These are phyloP conservation scores for Chlorops oryzae DNA, from an alignment of 1,140 invertebrate genomes.

Conservation along the genomic window DNA sequence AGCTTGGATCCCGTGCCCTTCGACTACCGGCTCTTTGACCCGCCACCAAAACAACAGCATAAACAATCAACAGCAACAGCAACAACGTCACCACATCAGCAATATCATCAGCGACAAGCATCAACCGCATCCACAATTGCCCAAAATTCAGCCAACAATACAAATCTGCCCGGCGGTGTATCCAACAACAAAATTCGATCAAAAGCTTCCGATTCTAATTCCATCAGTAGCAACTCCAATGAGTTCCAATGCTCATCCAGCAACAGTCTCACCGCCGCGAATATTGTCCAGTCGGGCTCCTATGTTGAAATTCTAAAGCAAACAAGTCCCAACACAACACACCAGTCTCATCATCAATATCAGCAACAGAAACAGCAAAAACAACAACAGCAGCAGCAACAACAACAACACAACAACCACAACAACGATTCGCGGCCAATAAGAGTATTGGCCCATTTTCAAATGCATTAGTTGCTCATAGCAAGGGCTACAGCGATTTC, in stretches of 20 bases:
- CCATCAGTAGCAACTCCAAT: conserved; percentile 24
- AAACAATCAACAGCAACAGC: conserved; percentile 22
- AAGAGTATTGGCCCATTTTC: too few species aligned
- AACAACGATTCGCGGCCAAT: conserved; percentile 1
- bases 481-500: conserved; percentile 30
- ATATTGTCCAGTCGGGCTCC: conserved; percentile 28
- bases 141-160: conserved; percentile 31
- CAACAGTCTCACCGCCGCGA: conserved; percentile 21
- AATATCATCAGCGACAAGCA: conserved; percentile 28
- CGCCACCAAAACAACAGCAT: conserved; percentile 30
- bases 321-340: conserved; percentile 11
- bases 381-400: background rate
- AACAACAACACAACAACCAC: background rate
- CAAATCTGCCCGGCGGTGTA: conserved; percentile 35
- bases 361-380: background rate
- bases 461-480: conserved; percentile 12
- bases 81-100: conserved; percentile 9
- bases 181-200: conserved; percentile 23
- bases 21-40: conserved; percentile 34
- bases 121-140: conserved; percentile 24
- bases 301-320: conserved; percentile 32
- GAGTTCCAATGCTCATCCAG: conserved; percentile 23
- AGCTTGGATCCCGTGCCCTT: conserved; percentile 32
- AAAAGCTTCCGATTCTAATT: conserved; percentile 30
- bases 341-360: background rate